These are phyloP conservation scores for Andrena haemorrhoa DNA, from an alignment of 2,888 invertebrate genomes.

Conservation along the genomic window DNA sequence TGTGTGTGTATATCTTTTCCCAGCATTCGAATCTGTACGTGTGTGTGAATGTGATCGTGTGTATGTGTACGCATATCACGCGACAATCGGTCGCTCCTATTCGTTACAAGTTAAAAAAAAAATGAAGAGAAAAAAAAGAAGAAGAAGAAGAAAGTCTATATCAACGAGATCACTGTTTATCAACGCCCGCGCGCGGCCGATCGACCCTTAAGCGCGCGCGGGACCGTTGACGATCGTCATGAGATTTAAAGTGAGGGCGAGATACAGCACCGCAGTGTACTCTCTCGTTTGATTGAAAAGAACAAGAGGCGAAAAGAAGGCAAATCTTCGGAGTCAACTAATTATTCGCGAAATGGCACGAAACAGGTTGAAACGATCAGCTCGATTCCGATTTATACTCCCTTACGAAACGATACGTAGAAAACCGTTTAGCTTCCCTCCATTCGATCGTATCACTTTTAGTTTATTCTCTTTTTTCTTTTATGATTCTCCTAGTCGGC, in stretches of 20 bases:
- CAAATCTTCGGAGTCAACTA: slow-evolving; percentile 14
- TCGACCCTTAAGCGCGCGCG: slow-evolving; percentile 7
- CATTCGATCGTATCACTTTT: slow-evolving; percentile 6
- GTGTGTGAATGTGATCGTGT: slow-evolving; percentile 31
- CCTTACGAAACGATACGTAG: slow-evolving; percentile 14
- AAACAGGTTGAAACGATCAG: slow-evolving; percentile 22
- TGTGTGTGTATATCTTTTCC: slow-evolving; percentile 10
- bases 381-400: background rate
- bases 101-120: slow-evolving; percentile 22
- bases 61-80: slow-evolving; percentile 21
- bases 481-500: slow-evolving; percentile 48
- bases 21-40: slow-evolving; percentile 17
- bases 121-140: background rate
- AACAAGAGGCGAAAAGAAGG: slow-evolving; percentile 17
- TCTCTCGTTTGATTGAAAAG: background rate
- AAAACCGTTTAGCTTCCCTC: slow-evolving; percentile 35
- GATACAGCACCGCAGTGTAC: background rate
- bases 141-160: slow-evolving; percentile 64
- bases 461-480: slow-evolving; percentile 2
- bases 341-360: slow-evolving; percentile 58
- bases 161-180: slow-evolving; percentile 74
- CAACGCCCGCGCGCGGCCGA: slow-evolving; percentile 24
- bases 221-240: slow-evolving; percentile 39
- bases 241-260: background rate
- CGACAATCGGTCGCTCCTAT: slow-evolving; percentile 40